A percentile compares a stretch with the other conserved stretches of the same genome.
Evolutionary conservation across 2,888 invertebrate genomes (phyloP).

Genomic region (Thalpophila matura): DNA sequence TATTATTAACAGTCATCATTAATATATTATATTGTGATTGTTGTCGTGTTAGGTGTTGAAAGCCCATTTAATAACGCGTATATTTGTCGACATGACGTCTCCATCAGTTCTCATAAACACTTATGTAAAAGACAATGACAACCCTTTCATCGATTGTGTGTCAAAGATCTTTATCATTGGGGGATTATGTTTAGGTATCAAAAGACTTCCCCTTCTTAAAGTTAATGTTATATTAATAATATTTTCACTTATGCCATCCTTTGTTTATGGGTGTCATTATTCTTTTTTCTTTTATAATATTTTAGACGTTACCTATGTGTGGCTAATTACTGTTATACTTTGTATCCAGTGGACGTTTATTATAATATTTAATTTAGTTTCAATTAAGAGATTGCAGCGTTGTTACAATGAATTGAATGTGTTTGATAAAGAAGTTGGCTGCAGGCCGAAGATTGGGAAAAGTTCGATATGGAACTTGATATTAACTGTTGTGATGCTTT

Average conservation of each 20-base stretch:
- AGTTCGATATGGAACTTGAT: slow-evolving; percentile 66
- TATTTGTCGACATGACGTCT: slow-evolving; percentile 64
- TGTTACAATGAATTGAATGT: slow-evolving; percentile 71
- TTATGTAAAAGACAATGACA: slow-evolving; percentile 63
- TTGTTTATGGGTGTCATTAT: background rate
- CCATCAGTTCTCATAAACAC: slow-evolving; percentile 71
- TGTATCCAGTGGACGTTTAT: slow-evolving; percentile 58
- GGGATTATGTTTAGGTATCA: slow-evolving; percentile 68
- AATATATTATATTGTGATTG: slow-evolving; percentile 46
- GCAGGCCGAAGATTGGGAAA: slow-evolving; percentile 66
- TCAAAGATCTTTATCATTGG: slow-evolving; percentile 70
- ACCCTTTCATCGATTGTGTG: slow-evolving; percentile 67
- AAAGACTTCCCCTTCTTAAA: slow-evolving; percentile 66
- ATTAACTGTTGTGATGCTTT: slow-evolving; percentile 55
- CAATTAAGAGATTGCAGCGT: slow-evolving; percentile 64
- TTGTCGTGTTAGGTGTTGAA: slow-evolving; percentile 9
- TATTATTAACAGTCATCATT: slow-evolving; percentile 55
- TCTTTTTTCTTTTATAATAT: background rate
- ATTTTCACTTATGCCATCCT: slow-evolving; percentile 46
- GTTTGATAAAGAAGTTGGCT: slow-evolving; percentile 72
- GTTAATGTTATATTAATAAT: slow-evolving; percentile 53
- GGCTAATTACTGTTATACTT: too few species aligned
- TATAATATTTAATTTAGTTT: slow-evolving; percentile 61
- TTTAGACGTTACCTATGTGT: too few species aligned
- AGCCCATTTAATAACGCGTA: slow-evolving; percentile 31